These are phyloP conservation scores for Alsophila aescularia DNA, from an alignment of 2,888 invertebrate species.

Conservation along the genomic window DNA sequence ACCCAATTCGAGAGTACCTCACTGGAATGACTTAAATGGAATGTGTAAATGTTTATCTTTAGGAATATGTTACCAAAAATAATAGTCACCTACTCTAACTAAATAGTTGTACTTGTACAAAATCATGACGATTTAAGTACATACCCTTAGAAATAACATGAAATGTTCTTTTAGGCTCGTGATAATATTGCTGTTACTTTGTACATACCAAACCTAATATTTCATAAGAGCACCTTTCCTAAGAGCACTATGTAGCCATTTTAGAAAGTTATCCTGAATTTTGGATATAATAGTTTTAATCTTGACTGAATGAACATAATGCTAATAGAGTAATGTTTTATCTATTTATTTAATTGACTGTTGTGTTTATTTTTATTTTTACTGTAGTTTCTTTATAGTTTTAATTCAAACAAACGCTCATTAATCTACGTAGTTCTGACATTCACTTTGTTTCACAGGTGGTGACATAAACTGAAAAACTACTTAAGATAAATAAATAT, in stretches of 20 bases:
- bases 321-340: not conserved
- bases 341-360: not conserved
- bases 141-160: not conserved
- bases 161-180: conserved; percentile 3
- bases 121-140: not conserved
- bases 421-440: too few relatives aligned
- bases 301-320: not conserved
- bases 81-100: not conserved
- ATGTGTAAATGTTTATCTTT: not conserved
- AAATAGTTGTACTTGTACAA: not conserved
- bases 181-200: not conserved
- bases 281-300: conserved; percentile 5
- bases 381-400: too few relatives aligned
- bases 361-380: too few relatives aligned
- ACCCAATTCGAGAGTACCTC: not conserved
- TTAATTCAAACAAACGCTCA: too few relatives aligned
- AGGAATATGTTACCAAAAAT: not conserved
- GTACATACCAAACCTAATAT: not conserved
- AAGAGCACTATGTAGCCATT: conserved; percentile 3
- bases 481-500: too few relatives aligned
- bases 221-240: conserved; percentile 13
- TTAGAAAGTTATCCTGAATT: not conserved
- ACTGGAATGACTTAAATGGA: not conserved
- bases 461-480: too few relatives aligned
- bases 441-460: too few relatives aligned